Evolutionary conservation across 2,113 vertebrate species (phyloP).

Genomic region (Nyctibius bracteatus): DNA sequence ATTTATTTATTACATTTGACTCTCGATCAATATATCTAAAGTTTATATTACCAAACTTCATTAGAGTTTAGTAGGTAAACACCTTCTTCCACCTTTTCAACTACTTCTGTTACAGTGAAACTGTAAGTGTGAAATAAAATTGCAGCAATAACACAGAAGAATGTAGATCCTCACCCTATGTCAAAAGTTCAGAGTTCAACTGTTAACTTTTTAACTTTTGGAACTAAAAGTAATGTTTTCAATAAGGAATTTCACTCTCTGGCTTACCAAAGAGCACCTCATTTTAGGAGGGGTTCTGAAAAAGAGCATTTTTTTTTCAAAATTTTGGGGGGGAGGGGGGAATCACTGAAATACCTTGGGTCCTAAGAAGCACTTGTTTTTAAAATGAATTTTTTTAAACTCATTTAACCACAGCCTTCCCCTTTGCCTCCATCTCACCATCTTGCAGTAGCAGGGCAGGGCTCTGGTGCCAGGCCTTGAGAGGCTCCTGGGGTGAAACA

Average conservation of each 20-base stretch:
- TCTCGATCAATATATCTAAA: neutral
- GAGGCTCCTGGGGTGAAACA: neutral
- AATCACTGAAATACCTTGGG: neutral
- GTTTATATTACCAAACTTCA: neutral
- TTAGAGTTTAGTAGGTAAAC: neutral
- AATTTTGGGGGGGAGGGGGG: too few relatives aligned
- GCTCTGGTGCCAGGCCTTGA: rapidly evolving
- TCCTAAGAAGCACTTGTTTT: neutral
- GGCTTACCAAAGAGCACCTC: neutral
- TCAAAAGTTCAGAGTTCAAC: neutral
- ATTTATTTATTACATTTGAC: neutral
- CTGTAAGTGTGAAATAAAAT: neutral
- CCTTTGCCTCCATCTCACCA: neutral
- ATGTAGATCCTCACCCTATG: neutral
- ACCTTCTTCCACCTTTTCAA: neutral
- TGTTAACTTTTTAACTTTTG: neutral
- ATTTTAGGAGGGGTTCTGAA: neutral
- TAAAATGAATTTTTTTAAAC: rapidly evolving
- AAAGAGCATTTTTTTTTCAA: neutral
- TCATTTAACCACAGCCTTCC: neutral
- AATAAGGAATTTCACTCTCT: neutral
- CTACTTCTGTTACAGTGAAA: neutral
- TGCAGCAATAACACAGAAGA: neutral
- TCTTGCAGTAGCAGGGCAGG: neutral
- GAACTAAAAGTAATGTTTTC: neutral